Conservation (phyloP, 2,888 invertebrate genomes). For the Cryptocephalus primarius region DNA sequence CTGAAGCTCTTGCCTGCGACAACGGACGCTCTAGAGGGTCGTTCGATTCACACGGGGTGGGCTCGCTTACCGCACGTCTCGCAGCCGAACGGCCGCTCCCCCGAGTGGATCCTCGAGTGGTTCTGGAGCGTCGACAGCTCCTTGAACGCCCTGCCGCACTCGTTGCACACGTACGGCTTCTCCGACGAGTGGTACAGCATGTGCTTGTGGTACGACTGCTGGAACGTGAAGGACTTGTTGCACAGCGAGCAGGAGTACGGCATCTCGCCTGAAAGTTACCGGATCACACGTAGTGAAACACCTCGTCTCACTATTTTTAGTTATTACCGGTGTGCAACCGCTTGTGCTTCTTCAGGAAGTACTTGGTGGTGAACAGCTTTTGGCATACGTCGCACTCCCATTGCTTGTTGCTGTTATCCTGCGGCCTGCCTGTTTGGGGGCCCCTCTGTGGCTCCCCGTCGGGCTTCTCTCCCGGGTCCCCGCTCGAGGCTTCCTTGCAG, state of each 20-base stretch:
- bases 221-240: constrained; percentile 78
- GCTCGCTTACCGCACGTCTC: constrained; percentile 64
- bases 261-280: constrained; percentile 86
- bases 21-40: too few species aligned
- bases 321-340: constrained; percentile 65
- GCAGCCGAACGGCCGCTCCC: constrained; percentile 78
- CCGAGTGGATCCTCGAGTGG: constrained; percentile 74
- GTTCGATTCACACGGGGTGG: too few species aligned
- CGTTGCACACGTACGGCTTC: constrained; percentile 62
- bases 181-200: constrained; percentile 78
- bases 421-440: constrained; percentile 1
- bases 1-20: constrained; percentile 71
- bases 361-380: constrained; percentile 80
- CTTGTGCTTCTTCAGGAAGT: constrained; percentile 81
- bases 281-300: constrained; percentile 17
- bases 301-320: too few species aligned
- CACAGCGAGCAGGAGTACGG: constrained; percentile 75
- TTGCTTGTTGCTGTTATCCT: constrained; percentile 64
- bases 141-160: constrained; percentile 75
- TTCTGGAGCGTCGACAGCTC: constrained; percentile 80
- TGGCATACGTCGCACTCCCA: constrained; percentile 80
- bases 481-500: too few species aligned
- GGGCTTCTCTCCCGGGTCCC: too few species aligned
- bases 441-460: constrained; percentile 1
- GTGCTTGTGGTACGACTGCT: constrained; percentile 84